Percentiles rank a stretch among this genome's conserved stretches.
Evolutionary conservation across 1,140 invertebrate species (phyloP).

Genomic region (Eupeodes corollae): DNA sequence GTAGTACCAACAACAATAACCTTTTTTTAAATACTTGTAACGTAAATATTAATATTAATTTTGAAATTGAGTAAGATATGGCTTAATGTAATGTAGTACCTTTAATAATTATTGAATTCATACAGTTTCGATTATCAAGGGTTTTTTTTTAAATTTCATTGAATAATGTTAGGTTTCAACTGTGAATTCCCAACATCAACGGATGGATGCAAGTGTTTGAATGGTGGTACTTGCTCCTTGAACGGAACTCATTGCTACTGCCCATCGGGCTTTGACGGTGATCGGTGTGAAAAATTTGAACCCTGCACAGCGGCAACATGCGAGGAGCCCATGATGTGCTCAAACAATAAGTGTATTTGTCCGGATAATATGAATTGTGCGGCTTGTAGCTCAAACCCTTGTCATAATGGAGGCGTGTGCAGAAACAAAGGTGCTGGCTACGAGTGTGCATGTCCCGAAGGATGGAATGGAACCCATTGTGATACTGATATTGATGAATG

Average conservation of each 20-base stretch:
- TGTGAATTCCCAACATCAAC: constrained; percentile 20
- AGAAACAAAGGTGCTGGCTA: constrained; percentile 43
- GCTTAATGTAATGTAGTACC: too few relatives aligned
- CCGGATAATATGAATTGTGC: constrained; percentile 32
- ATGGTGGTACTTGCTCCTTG: constrained; percentile 59
- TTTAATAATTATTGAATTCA: too few relatives aligned
- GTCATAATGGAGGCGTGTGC: constrained; percentile 58
- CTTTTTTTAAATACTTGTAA: too few relatives aligned
- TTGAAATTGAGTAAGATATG: too few relatives aligned
- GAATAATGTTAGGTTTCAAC: constrained; percentile 28
- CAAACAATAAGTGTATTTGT: constrained; percentile 47
- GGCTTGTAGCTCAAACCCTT: constrained; percentile 47
- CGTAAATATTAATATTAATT: too few relatives aligned
- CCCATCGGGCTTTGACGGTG: constrained; percentile 60
- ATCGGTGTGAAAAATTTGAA: constrained; percentile 62
- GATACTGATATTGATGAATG: constrained; percentile 73
- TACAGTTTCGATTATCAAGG: too few relatives aligned
- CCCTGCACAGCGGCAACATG: constrained; percentile 45
- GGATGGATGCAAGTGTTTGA: constrained; percentile 49
- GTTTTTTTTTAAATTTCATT: too few relatives aligned
- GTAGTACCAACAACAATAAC: too few relatives aligned
- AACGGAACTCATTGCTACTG: constrained; percentile 66
- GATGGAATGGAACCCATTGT: constrained; percentile 61
- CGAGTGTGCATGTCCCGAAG: constrained; percentile 66
- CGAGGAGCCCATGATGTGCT: constrained; percentile 48